Evolutionary conservation across 37 sponge, comb jelly and placozoan genomes (phyloP).

Genomic region (Corticium candelabrum): DNA sequence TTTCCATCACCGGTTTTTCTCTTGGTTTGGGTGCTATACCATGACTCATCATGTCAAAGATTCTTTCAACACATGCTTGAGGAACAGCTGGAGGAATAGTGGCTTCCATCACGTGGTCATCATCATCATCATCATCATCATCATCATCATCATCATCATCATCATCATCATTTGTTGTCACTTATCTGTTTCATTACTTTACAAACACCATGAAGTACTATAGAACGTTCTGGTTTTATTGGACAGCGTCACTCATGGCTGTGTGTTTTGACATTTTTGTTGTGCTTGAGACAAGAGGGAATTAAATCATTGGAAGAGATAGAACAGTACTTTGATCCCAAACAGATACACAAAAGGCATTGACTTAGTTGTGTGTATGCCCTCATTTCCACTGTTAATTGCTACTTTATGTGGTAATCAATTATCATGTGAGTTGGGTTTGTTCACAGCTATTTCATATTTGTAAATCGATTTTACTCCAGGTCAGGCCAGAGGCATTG

Average conservation of each 20-base stretch:
- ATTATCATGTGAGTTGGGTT: too few relatives aligned
- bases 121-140: too few relatives aligned
- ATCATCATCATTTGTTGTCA: slow-evolving; percentile 43
- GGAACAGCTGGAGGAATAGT: slow-evolving; percentile 37
- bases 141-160: too few relatives aligned
- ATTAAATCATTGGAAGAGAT: slow-evolving; percentile 71
- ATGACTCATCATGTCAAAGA: slow-evolving; percentile 63
- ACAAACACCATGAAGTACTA: neutral
- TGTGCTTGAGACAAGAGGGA: slow-evolving; percentile 80
- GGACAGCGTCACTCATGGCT: neutral
- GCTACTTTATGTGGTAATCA: too few relatives aligned
- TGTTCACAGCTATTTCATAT: too few relatives aligned
- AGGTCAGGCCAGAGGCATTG: too few relatives aligned
- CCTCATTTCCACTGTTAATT: too few relatives aligned
- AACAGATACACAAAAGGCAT: too few relatives aligned
- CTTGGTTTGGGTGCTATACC: slow-evolving; percentile 75
- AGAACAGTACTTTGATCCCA: slow-evolving; percentile 51
- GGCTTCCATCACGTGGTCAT: slow-evolving; percentile 54
- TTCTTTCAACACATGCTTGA: slow-evolving; percentile 53
- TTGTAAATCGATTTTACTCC: too few relatives aligned
- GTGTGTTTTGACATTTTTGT: slow-evolving; percentile 56
- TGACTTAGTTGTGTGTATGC: too few relatives aligned
- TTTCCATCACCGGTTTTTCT: slow-evolving; percentile 58
- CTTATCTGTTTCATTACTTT: slow-evolving; percentile 23
- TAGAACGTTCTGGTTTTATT: slow-evolving; percentile 37